Conservation (phyloP, 2,797 vertebrate genomes). For the Morelia viridis region DNA sequence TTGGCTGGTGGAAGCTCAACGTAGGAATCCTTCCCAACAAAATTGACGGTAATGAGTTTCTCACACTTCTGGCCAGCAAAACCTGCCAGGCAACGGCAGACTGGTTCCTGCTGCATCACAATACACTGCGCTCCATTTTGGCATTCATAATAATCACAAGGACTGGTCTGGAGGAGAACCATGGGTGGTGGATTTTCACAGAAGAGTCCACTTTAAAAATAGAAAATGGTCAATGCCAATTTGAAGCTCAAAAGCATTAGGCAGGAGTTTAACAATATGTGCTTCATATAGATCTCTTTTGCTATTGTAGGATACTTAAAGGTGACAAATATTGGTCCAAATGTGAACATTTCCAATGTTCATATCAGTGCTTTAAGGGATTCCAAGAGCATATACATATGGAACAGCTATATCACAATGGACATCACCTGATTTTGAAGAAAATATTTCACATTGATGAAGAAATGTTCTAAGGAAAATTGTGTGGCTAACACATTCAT, state of each 20-base stretch:
- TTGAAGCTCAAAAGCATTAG: rapidly evolving
- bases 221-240: background rate
- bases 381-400: background rate
- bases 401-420: background rate
- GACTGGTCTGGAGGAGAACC: slow-evolving; percentile 96
- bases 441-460: background rate
- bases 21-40: slow-evolving; percentile 88
- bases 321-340: background rate
- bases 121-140: slow-evolving; percentile 92
- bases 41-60: slow-evolving; percentile 91
- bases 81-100: slow-evolving; percentile 89
- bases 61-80: slow-evolving; percentile 90
- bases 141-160: slow-evolving; percentile 92
- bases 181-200: slow-evolving; percentile 94
- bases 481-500: background rate
- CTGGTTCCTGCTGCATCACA: slow-evolving; percentile 83
- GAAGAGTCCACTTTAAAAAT: slow-evolving; percentile 81
- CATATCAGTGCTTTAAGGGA: background rate
- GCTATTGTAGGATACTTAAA: background rate
- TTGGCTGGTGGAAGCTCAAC: slow-evolving; percentile 86
- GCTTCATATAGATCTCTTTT: background rate
- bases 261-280: background rate
- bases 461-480: background rate
- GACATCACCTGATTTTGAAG: background rate
- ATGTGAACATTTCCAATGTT: background rate